Evolutionary conservation across 2,888 invertebrate species (phyloP).

Genomic region (Thecophora atra): DNA sequence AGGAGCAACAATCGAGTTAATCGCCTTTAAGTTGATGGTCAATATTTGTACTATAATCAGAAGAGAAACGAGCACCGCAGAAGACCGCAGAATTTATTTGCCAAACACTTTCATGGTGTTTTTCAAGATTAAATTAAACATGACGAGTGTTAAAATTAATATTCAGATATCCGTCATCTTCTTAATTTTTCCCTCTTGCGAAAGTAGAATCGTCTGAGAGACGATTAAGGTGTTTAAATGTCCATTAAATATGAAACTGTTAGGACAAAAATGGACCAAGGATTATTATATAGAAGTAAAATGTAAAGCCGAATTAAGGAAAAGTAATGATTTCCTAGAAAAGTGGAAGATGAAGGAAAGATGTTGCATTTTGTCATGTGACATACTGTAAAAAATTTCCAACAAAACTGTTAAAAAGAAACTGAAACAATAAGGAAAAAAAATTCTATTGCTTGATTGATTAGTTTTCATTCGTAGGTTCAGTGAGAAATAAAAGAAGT

Average conservation of each 20-base stretch:
- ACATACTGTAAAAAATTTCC: too few relatives aligned
- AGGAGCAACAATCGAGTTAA: not conserved
- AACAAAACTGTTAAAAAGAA: not conserved
- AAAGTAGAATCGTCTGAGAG: too few relatives aligned
- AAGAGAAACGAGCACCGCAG: constrained; percentile 15
- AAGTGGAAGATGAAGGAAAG: too few relatives aligned
- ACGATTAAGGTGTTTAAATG: too few relatives aligned
- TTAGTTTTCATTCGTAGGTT: not conserved
- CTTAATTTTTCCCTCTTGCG: too few relatives aligned
- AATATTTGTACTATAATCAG: constrained; percentile 10
- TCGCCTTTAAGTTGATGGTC: constrained; percentile 14
- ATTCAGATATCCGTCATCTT: not conserved
- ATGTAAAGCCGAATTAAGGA: too few relatives aligned
- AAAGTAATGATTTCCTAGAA: too few relatives aligned
- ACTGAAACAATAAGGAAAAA: constrained; percentile 11
- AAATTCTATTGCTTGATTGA: constrained; percentile 17
- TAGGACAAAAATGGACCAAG: too few relatives aligned
- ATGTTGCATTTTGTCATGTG: too few relatives aligned
- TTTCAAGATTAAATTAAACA: constrained; percentile 22
- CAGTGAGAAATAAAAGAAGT: too few relatives aligned
- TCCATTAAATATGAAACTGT: too few relatives aligned
- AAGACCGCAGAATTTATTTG: not conserved
- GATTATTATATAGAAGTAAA: too few relatives aligned
- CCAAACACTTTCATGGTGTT: constrained; percentile 13
- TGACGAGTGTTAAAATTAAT: constrained; percentile 12